Evolutionary conservation across 2,888 invertebrate genomes (phyloP).

Genomic region (Ophion obscuratus): DNA sequence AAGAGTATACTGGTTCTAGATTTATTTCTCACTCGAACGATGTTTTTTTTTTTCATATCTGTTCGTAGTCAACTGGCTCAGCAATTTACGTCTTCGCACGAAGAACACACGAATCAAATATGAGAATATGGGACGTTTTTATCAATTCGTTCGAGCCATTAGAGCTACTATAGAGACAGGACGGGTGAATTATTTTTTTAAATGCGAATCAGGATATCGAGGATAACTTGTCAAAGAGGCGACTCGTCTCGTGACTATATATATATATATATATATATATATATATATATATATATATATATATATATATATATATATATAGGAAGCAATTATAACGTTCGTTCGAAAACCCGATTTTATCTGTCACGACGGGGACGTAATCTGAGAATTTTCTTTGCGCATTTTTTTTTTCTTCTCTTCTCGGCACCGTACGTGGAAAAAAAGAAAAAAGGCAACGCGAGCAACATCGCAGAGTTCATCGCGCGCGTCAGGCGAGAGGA

Average conservation of each 20-base stretch:
- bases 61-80: neutral
- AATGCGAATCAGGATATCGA: slow-evolving; percentile 47
- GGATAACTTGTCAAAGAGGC: slow-evolving; percentile 24
- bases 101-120: neutral
- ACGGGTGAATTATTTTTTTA: slow-evolving; percentile 17
- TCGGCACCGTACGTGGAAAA: neutral
- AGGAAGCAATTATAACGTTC: slow-evolving; percentile 55
- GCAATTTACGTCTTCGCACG: neutral
- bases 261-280: slow-evolving; percentile 3
- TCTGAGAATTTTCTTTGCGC: slow-evolving; percentile 28
- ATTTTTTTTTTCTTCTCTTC: neutral
- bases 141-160: slow-evolving; percentile 5
- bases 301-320: neutral
- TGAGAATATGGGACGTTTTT: neutral
- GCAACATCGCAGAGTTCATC: neutral
- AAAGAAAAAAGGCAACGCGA: neutral
- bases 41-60: neutral
- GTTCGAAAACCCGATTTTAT: slow-evolving; percentile 54
- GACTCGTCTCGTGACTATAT: slow-evolving; percentile 26
- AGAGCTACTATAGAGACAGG: neutral
- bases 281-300: no score
- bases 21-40: neutral
- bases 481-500: neutral
- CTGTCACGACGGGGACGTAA: slow-evolving; percentile 46
- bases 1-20: neutral